These are phyloP conservation scores for Pararge aegeria DNA, from an alignment of 1,140 invertebrate genomes.

Conservation along the genomic window DNA sequence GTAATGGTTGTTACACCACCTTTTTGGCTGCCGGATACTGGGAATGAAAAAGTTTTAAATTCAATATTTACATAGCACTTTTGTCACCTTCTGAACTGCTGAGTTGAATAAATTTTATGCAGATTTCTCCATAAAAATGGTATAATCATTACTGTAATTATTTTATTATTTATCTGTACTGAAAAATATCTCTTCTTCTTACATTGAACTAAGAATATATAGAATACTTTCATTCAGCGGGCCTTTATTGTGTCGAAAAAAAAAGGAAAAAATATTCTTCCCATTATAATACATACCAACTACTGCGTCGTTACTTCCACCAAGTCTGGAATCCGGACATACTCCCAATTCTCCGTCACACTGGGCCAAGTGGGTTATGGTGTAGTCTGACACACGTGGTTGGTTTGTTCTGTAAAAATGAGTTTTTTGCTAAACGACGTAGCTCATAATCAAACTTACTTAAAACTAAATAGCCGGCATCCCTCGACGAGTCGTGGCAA, in stretches of 20 bases:
- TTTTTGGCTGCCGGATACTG: slow-evolving; percentile 85
- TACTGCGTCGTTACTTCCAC: slow-evolving; percentile 89
- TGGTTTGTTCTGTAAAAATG: slow-evolving; percentile 65
- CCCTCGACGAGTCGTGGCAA: too few species aligned
- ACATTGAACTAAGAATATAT: too few species aligned
- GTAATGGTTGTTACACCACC: slow-evolving; percentile 91
- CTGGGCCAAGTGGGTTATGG: slow-evolving; percentile 90
- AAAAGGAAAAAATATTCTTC: not conserved
- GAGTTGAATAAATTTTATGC: too few species aligned
- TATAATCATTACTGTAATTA: too few species aligned
- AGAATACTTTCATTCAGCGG: too few species aligned
- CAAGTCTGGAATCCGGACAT: slow-evolving; percentile 90
- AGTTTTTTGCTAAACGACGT: not conserved
- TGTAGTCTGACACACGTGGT: slow-evolving; percentile 92
- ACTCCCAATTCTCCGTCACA: slow-evolving; percentile 91
- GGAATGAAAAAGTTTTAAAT: slow-evolving; percentile 19
- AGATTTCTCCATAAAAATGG: too few species aligned
- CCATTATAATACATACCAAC: slow-evolving; percentile 73
- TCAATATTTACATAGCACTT: not conserved
- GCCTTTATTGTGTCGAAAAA: too few species aligned
- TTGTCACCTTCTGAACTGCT: too few species aligned
- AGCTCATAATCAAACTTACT: too few species aligned
- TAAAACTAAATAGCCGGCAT: too few species aligned
- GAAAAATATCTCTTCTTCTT: too few species aligned
- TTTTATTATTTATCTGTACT: too few species aligned